Evolutionary conservation across 23 tunicate species (phyloP).

Genomic region (Styela plicata): DNA sequence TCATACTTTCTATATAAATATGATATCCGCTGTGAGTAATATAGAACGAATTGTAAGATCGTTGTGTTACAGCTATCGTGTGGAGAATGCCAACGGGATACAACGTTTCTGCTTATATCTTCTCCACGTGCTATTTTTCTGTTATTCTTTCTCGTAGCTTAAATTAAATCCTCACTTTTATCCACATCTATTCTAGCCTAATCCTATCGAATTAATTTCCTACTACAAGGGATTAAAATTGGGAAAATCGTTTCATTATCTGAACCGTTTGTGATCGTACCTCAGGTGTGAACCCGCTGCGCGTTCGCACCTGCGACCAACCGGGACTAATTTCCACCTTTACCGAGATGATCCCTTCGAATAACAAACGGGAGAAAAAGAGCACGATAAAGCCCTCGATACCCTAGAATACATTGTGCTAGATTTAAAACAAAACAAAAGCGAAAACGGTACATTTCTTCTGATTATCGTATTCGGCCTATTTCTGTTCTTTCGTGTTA

Average conservation of each 20-base stretch:
- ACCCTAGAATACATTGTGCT: not conserved
- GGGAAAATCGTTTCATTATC: slow-evolving; percentile 3
- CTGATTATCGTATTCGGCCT: not conserved
- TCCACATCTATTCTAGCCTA: not conserved
- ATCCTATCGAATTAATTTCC: slow-evolving; percentile 14
- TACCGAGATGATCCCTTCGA: not conserved
- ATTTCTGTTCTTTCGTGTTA: not conserved
- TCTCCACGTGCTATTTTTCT: not conserved
- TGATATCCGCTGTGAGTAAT: not conserved
- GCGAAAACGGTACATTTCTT: not conserved
- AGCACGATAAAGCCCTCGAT: not conserved
- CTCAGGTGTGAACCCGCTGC: not conserved
- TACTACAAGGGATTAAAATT: slow-evolving; percentile 1
- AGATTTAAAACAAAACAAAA: not conserved
- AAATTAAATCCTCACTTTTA: not conserved
- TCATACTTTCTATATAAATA: not conserved
- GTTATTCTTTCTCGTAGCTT: slow-evolving; percentile 2
- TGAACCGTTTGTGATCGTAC: slow-evolving; percentile 6
- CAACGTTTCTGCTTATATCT: not conserved
- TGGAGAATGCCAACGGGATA: not conserved
- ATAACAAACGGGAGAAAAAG: not conserved
- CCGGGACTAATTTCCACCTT: slow-evolving; percentile 17
- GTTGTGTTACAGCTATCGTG: not conserved
- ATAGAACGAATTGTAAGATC: not conserved
- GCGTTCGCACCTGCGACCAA: slow-evolving; percentile 11